Conservation (phyloP, 2,888 invertebrate genomes). For the Scaptomyza parva region DNA sequence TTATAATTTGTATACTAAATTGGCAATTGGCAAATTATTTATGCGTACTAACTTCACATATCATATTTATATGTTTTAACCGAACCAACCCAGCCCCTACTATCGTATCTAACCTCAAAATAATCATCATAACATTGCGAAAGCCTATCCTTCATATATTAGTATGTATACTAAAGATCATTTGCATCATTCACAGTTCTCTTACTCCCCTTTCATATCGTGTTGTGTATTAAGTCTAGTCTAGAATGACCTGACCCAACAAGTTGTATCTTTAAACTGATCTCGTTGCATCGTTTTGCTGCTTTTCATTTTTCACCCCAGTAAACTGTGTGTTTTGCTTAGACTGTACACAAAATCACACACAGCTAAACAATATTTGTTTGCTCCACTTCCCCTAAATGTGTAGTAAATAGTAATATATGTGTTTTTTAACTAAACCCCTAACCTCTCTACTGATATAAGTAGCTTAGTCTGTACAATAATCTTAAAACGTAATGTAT, state of each 20-base stretch:
- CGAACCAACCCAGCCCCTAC: conserved; percentile 17
- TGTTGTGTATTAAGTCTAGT: conserved; percentile 50
- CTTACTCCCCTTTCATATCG: conserved; percentile 11
- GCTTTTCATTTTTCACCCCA: conserved; percentile 29
- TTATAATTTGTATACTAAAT: conserved; percentile 53
- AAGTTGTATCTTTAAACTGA: conserved; percentile 15
- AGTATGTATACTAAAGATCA: conserved; percentile 32
- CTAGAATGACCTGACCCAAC: conserved; percentile 20
- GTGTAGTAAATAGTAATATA: conserved; percentile 67
- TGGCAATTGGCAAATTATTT: conserved; percentile 59
- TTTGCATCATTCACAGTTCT: conserved; percentile 33
- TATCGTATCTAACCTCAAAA: conserved; percentile 16
- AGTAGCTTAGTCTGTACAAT: conserved; percentile 45
- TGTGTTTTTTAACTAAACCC: conserved; percentile 25
- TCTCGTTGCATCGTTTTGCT: conserved; percentile 26
- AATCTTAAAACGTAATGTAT: background rate
- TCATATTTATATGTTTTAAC: conserved; percentile 50
- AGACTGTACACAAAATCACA: conserved; percentile 49
- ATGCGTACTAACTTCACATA: conserved; percentile 46
- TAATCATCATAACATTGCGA: conserved; percentile 24
- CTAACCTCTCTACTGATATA: conserved; percentile 41
- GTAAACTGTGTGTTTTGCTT: conserved; percentile 49
- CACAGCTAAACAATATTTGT: conserved; percentile 38
- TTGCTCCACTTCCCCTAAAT: conserved; percentile 48
- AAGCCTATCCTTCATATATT: conserved; percentile 24